Percentiles rank a stretch among this genome's conserved stretches.
Conservation (phyloP, 1,140 invertebrate genomes). For the Tetramorium simillimum region DNA sequence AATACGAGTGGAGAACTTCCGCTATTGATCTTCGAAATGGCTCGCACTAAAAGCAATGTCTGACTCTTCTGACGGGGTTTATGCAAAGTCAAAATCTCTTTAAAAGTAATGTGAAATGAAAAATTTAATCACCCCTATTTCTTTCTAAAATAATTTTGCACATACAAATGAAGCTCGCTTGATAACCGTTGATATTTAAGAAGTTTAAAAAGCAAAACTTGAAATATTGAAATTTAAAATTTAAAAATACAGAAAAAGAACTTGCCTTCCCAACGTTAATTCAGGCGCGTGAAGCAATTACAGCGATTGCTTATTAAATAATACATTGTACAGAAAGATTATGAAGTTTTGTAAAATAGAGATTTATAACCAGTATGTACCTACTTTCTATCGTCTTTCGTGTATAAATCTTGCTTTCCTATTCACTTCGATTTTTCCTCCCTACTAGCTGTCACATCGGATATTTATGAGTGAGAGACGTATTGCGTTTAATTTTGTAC, state of each 20-base stretch:
- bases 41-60: not conserved
- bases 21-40: conserved; percentile 27
- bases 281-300: not conserved
- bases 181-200: not conserved
- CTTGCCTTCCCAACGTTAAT: not conserved
- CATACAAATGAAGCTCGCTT: not conserved
- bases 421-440: conserved; percentile 26
- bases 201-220: not conserved
- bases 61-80: not conserved
- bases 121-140: not conserved
- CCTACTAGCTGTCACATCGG: conserved; percentile 41
- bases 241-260: not conserved
- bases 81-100: conserved; percentile 7
- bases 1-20: conserved; percentile 23
- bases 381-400: not conserved
- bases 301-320: not conserved
- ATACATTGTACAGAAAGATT: not conserved
- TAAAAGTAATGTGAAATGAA: conserved; percentile 1
- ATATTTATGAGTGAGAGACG: conserved; percentile 35
- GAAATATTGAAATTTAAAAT: not conserved
- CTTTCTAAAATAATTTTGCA: not conserved
- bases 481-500: conserved; percentile 54
- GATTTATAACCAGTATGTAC: not conserved
- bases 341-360: not conserved
- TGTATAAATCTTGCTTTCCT: conserved; percentile 9